Conservation (phyloP, 2,888 invertebrate species). For the Platerodrilus igneus region DNA sequence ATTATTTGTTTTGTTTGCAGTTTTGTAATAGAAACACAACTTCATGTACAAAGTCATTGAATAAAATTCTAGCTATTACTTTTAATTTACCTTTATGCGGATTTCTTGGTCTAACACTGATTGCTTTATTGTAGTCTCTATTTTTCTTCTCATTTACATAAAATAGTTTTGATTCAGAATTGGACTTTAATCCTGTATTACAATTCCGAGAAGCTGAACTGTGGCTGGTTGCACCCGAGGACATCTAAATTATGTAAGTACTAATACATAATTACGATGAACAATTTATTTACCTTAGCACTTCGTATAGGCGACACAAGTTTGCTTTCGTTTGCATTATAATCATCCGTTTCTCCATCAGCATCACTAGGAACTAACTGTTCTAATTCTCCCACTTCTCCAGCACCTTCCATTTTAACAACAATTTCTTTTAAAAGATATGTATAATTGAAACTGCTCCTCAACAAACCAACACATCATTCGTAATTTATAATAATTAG, state of each 20-base stretch:
- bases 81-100: constrained; percentile 46
- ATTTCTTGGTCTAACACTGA: constrained; percentile 44
- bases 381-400: constrained; percentile 47
- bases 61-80: too few species aligned
- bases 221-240: constrained; percentile 47
- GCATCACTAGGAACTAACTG: constrained; percentile 46
- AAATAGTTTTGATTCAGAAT: constrained; percentile 40
- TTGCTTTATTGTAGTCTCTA: constrained; percentile 36
- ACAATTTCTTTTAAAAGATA: too few species aligned
- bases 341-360: constrained; percentile 47
- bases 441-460: too few species aligned
- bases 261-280: constrained; percentile 1
- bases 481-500: too few species aligned
- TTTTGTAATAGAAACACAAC: too few species aligned
- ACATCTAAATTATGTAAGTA: constrained; percentile 41
- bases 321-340: constrained; percentile 41
- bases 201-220: constrained; percentile 42
- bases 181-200: constrained; percentile 30
- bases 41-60: too few species aligned
- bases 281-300: constrained; percentile 42
- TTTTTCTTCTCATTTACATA: constrained; percentile 45
- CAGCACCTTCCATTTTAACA: constrained; percentile 44
- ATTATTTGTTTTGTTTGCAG: too few species aligned
- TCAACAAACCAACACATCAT: too few species aligned
- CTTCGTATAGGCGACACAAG: constrained; percentile 44